Evolutionary conservation across 2,797 vertebrate species (phyloP).

Genomic region (Crenichthys baileyi): DNA sequence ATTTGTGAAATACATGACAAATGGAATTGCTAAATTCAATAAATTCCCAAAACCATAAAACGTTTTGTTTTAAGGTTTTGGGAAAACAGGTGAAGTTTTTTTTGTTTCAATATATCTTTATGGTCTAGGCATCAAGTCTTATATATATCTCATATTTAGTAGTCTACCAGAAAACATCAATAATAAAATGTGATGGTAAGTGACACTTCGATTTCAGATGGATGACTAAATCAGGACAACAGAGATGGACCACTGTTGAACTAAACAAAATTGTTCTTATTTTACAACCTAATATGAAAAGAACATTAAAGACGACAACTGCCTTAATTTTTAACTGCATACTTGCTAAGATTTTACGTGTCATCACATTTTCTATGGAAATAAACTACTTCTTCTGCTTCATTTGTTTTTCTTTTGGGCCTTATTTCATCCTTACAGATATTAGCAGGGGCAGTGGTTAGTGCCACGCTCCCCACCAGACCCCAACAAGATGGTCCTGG

Average conservation of each 20-base stretch:
- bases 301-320: too few species aligned
- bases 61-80: not conserved
- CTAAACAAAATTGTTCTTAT: not conserved
- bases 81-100: too few species aligned
- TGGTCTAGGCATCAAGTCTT: not conserved
- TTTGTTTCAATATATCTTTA: not conserved
- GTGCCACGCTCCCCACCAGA: too few species aligned
- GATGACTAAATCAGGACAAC: not conserved
- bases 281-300: too few species aligned
- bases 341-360: too few species aligned
- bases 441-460: too few species aligned
- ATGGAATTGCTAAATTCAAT: too few species aligned
- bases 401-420: not conserved
- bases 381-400: not conserved
- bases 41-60: not conserved
- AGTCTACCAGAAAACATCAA: not conserved
- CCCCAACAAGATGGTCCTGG: too few species aligned
- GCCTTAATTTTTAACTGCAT: too few species aligned
- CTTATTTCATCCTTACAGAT: not conserved
- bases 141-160: not conserved
- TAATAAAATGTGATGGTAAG: not conserved
- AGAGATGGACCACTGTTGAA: not conserved
- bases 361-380: too few species aligned
- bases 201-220: not conserved
- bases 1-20: too few species aligned